Base-by-base conservation (phyloP, 2,888 invertebrate genomes). In the Synanthedon tipuliformis region DNA sequence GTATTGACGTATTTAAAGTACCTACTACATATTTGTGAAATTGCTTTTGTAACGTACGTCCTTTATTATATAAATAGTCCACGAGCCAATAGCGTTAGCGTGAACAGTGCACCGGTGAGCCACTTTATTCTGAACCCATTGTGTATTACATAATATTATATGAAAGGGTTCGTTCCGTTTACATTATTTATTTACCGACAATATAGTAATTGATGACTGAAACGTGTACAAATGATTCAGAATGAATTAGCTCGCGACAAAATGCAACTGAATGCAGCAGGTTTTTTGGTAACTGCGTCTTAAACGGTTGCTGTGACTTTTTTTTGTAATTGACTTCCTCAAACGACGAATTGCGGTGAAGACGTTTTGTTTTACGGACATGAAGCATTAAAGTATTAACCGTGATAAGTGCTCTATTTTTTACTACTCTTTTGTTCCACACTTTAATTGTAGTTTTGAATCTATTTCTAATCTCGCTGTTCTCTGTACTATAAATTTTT, bases 301-400 rank as follows among this genome's bases (percentile, higher is more conserved):
- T 23, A 23, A 71, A 71, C 73, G 27, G 77, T 82, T 79, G 74
- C 77, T 73, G 75, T 77, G 75, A 73, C 67, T 75, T 76, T 74
- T 79, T 77, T 73, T 73, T 73, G 69, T 59, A 61, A 48, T 34
- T 34, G 34, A 62, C 54, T 62, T 61, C 64, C 66, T 61, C 57
- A 68, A 63, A 64, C 67, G 63, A 58, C 69, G 68, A 69, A 71
- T 69, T 70, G 34, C 15, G n/a, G 18, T 69, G 77, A 72, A 64
- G 64, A 66, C 66, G 65, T 69, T 69, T 75, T 68, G 67, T 74
- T 76, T 72, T 67, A 18, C 64, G 60, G 65, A 73, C 83, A 84
- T 85, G 85, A 85, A 85, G 85, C 85, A 84, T 83, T 73, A 83
- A 85, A 85, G 85, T 85, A 49, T 49, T 49, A 49, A 49, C 11